Evolutionary conservation across 2,113 vertebrate species (phyloP), one percentile per base, ranked within the genome.

Genomic region (Terrapene triunguis): DNA sequence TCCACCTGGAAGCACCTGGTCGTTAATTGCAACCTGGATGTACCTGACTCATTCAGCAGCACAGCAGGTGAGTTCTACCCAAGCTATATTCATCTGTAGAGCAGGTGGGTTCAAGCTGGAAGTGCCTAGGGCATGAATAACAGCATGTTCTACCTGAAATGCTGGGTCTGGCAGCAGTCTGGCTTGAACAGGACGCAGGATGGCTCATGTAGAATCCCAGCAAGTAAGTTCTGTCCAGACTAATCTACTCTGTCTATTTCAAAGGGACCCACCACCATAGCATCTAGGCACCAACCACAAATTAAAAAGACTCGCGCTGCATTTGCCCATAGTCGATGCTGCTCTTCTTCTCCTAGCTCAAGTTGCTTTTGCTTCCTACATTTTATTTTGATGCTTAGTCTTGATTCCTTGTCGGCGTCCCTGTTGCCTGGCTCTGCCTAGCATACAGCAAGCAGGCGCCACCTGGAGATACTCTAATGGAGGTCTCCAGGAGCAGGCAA

Each of bases 391-490:
- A 89, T 87, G 25, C 2, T 87, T 93, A 44, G 13, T 76, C 32
- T 3, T n/a, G 13, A 42, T 19, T 80, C 78, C 24, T 1, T 11
- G 44, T 3, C 38, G 38, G 5, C 14, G 22, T 74, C 50, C 38
- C 35, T 84, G 38, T 59, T 81, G 55, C 54, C 35, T 65, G 9
- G 76, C 29, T 11, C 8, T n/a, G 42, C 2, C 8, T 90, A 57
- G 5, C 35, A 74, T 42, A 3, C 10, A 54, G 8, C 5, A 92
- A 88, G 44, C 2, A 74, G 21, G 0, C 0, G 2, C n/a, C 83
- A 12, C 65, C 50, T 65, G 84, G 32, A 76, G 79, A 69, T 88
- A 55, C 2, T 86, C n/a, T 84, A 91, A 57, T 86, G 5, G 10
- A 24, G 14, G 3, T 44, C 53, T 89, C 38, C 12, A 59, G 57